Base-by-base conservation (phyloP, 1,140 invertebrate species). In the Halictus rubicundus region DNA sequence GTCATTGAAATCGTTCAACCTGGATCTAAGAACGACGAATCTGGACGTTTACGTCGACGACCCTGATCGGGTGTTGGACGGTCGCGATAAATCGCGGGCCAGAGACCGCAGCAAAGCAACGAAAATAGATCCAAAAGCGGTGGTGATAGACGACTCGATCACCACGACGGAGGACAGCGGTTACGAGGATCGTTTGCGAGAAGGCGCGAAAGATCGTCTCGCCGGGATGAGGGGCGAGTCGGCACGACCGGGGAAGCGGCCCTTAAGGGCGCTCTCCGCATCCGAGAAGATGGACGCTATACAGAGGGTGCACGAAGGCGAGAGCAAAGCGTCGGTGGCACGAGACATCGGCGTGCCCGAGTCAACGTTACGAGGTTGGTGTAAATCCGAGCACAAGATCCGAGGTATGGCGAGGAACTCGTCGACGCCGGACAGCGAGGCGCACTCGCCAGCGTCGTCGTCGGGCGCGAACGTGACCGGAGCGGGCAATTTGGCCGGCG, bases 281-380 rank as follows among this genome's bases (percentile, higher is more conserved):
- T 94, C 94, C 27, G 96, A 97, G 86, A 97, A 97, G 90, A 94
- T 97, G 73, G 95, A 95, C 46, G 96, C 96, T 6, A 97, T 97
- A 60, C 94, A 95, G 78, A 93, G 96, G 37, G 96, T 97, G 0
- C 96, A 96, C 91, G 95, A 96, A 84, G 96, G 96, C 52, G 96
- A 97, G 88, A 96, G 96, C 16, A 97, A 97, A 85, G 96, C 96
- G 0, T 96, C 96, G 0, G 96, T 97, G 0, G 96, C 96, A 0
- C 92, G 96, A 0, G 96, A 97, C 81, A 96, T 97, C 87, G 96
- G 96, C 0, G 96, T 97, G 0, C 96, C 96, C 0, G 96, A 97
- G 89, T 97, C 96, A 0, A 97, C 96, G 0, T 91, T 97, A 1
- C 93, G 96, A 0, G 96, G 96, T 25, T 97, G 96, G 96, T 97